phyloP scores from a whole-genome alignment of 2,797 vertebrate species.

The Sparus aurata region DNA sequence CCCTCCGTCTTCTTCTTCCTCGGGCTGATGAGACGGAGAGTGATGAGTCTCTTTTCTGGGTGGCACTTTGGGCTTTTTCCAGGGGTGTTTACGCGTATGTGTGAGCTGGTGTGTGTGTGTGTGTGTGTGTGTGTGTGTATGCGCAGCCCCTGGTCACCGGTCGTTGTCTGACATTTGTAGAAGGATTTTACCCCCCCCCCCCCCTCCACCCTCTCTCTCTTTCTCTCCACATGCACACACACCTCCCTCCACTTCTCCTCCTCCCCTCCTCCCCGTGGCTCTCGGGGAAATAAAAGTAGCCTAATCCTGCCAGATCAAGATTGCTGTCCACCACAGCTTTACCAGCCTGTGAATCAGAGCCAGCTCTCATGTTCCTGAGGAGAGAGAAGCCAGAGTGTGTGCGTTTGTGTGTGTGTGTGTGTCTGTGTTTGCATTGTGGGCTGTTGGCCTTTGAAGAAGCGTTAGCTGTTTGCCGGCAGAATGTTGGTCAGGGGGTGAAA shows the following conservation, averaged over 20 bases:
- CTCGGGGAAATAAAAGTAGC: conserved; percentile 82
- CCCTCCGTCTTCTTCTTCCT: conserved; percentile 47
- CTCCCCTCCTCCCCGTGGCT: conserved; percentile 62
- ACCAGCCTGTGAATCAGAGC: conserved; percentile 82
- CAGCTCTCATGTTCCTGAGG: conserved; percentile 78
- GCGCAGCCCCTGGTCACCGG: conserved; percentile 69
- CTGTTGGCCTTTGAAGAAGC: conserved; percentile 68
- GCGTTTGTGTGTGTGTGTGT: conserved; percentile 44
- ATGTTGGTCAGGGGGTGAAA: conserved; percentile 40
- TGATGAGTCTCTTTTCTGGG: conserved; percentile 64
- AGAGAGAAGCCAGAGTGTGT: conserved; percentile 51
- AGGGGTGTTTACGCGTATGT: conserved; percentile 65
- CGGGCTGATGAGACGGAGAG: conserved; percentile 63
- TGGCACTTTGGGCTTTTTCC: conserved; percentile 49
- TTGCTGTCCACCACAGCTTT: conserved; percentile 82
- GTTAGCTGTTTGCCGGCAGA: conserved; percentile 59
- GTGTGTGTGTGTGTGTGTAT: conserved; percentile 46
- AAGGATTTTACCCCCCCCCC: conserved; percentile 74
- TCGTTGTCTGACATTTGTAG: conserved; percentile 85
- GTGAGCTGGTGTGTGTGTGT: conserved; percentile 38
- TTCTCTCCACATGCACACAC: neutral
- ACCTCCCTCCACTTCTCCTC: conserved; percentile 31
- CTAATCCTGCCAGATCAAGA: conserved; percentile 83
- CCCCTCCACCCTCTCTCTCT: neutral
- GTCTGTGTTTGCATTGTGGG: conserved; percentile 67